Percentiles rank a stretch among this genome's conserved stretches.
Evolutionary conservation across 2,888 invertebrate genomes (phyloP).

Genomic region (Rugalucina vietnamica): DNA sequence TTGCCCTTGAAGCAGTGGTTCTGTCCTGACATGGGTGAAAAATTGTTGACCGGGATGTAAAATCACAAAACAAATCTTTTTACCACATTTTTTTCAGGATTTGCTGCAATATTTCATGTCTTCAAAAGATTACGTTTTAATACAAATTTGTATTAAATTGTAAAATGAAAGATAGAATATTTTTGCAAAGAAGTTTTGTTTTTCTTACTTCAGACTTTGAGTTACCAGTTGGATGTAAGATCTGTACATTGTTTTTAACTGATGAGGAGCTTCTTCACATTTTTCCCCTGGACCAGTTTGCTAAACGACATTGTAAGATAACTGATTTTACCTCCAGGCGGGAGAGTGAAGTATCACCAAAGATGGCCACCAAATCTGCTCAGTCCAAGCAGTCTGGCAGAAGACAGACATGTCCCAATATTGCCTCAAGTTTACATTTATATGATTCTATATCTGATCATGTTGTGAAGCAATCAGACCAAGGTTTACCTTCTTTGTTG

Average conservation of each 20-base stretch:
- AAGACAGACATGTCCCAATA: conserved; percentile 49
- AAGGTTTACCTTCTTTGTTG: conserved; percentile 29
- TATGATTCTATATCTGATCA: not conserved
- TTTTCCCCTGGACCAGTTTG: conserved; percentile 34
- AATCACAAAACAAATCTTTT: no score
- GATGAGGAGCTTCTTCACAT: conserved; percentile 85
- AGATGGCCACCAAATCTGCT: not conserved
- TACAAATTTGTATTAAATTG: no score
- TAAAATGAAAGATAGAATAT: no score
- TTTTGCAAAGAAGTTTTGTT: no score
- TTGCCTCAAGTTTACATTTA: not conserved
- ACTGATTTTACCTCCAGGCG: conserved; percentile 49
- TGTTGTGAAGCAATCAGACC: conserved; percentile 6
- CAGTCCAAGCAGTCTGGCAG: conserved; percentile 13
- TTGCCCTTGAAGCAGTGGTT: no score
- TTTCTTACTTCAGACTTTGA: conserved; percentile 87
- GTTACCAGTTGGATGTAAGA: conserved; percentile 91
- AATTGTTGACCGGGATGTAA: no score
- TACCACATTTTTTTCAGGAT: no score
- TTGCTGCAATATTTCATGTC: no score
- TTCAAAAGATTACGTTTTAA: no score
- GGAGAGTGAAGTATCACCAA: conserved; percentile 18
- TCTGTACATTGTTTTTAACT: conserved; percentile 91
- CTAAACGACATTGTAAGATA: conserved; percentile 55
- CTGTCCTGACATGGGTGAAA: no score